These are phyloP conservation scores for Sciurus niger DNA, from an alignment of 2,113 vertebrate genomes.

Conservation along the genomic window DNA sequence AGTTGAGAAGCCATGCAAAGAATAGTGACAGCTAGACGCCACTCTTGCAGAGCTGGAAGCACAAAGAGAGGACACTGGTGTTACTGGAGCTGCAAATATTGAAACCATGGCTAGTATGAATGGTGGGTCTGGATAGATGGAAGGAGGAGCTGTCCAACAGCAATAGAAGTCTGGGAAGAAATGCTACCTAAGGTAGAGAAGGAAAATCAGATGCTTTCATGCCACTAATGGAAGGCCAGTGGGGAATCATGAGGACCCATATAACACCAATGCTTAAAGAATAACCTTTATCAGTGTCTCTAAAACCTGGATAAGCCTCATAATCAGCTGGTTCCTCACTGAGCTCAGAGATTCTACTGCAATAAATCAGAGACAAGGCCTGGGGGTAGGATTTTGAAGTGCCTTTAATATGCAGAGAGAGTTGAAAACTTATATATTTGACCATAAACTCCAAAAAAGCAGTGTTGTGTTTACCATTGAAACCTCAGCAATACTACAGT, in stretches of 20 bases:
- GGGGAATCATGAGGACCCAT: background rate
- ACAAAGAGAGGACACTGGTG: background rate
- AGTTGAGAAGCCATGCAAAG: background rate
- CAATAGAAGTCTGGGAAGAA: background rate
- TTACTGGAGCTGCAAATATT: background rate
- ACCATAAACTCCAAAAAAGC: background rate
- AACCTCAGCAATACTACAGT: background rate
- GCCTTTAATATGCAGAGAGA: background rate
- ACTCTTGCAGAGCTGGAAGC: background rate
- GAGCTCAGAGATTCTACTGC: background rate
- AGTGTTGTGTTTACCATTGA: background rate
- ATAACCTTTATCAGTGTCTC: background rate
- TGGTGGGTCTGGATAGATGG: background rate
- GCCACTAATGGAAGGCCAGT: background rate
- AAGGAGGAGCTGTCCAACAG: conserved; percentile 13
- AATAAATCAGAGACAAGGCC: background rate
- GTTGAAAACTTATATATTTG: background rate
- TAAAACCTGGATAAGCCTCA: background rate
- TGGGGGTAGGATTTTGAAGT: background rate
- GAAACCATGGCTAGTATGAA: background rate
- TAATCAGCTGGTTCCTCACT: background rate
- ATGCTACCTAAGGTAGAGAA: background rate
- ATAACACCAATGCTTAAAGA: background rate
- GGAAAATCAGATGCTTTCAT: background rate
- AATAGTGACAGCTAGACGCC: background rate